Percentiles rank a stretch among this genome's conserved stretches.
phyloP scores from a whole-genome alignment of 1,140 invertebrate genomes.

The Polyergus mexicanus region DNA sequence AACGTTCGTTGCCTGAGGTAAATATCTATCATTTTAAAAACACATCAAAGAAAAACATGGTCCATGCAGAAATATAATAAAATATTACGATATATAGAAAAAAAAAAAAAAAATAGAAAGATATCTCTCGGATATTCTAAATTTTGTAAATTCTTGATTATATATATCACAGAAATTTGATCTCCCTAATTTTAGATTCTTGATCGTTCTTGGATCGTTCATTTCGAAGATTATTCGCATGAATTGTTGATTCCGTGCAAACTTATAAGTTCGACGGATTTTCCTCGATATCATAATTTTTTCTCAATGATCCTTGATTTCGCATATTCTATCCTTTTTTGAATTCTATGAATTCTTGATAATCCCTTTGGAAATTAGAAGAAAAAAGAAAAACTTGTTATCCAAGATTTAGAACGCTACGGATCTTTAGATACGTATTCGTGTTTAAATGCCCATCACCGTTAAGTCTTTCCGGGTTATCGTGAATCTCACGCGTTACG shows the following conservation, averaged over 20 bases:
- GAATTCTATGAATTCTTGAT: neutral
- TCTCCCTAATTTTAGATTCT: neutral
- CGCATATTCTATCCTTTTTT: too few relatives aligned
- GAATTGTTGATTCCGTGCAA: neutral
- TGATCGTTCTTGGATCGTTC: neutral
- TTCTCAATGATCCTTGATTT: neutral
- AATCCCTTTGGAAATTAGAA: neutral
- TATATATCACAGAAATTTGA: neutral
- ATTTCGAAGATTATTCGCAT: neutral
- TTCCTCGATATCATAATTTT: neutral
- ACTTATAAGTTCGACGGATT: neutral
- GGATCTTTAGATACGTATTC: neutral
- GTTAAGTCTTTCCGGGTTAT: neutral
- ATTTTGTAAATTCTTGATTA: neutral
- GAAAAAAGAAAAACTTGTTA: neutral
- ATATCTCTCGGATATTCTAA: neutral
- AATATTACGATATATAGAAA: neutral
- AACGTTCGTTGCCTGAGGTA: slow-evolving; percentile 95
- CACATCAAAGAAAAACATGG: neutral
- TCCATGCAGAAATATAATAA: slow-evolving; percentile 8
- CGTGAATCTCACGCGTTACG: neutral
- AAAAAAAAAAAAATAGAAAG: neutral
- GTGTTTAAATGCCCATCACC: neutral
- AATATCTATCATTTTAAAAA: slow-evolving; percentile 25
- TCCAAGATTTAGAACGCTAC: neutral